These are phyloP conservation scores for Agriopis marginaria DNA, from an alignment of 2,888 invertebrate genomes.

Conservation along the genomic window DNA sequence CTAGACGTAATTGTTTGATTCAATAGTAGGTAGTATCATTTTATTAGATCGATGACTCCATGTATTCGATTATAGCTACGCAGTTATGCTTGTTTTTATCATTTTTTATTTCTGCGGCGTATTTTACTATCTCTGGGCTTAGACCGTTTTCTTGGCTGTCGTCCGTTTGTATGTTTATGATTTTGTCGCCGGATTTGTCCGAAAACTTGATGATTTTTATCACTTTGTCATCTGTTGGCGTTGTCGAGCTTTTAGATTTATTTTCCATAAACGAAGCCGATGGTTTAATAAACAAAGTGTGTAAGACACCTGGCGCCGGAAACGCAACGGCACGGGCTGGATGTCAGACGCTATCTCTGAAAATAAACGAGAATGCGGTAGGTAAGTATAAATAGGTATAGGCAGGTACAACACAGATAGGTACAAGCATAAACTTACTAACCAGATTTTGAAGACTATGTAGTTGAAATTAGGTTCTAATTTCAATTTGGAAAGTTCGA, in stretches of 20 bases:
- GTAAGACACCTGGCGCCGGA: background rate
- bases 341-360: slow-evolving; percentile 22
- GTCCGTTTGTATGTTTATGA: background rate
- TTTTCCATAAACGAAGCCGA: background rate
- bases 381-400: no score
- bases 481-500: no score
- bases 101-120: background rate
- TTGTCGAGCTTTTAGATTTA: background rate
- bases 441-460: no score
- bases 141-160: background rate
- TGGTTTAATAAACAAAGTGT: background rate
- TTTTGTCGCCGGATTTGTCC: background rate
- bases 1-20: no score
- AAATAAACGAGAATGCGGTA: background rate
- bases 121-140: background rate
- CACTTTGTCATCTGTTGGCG: background rate
- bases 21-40: no score
- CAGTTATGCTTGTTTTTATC: background rate
- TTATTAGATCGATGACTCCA: no score
- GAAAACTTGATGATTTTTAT: background rate
- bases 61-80: background rate
- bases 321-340: background rate
- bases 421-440: no score
- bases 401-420: no score
- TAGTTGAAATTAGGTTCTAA: no score